These are phyloP conservation scores for Bothrops jararaca DNA, from an alignment of 2,113 vertebrate genomes.

Conservation along the genomic window DNA sequence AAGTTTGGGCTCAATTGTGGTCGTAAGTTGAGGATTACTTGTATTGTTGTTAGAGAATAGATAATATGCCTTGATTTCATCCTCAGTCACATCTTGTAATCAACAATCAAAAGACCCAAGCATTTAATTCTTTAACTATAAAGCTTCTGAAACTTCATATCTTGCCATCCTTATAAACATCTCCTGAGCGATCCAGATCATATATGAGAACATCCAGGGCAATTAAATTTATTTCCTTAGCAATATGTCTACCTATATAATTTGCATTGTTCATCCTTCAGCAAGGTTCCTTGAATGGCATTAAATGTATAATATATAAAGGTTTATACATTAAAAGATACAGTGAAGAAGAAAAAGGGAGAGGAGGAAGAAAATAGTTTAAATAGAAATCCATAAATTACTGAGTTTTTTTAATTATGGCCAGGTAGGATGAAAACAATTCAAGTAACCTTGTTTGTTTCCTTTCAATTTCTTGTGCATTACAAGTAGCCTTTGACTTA, in stretches of 20 bases:
- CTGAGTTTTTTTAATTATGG: background rate
- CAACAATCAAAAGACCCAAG: background rate
- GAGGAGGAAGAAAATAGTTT: background rate
- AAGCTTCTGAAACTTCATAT: background rate
- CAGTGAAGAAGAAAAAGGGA: background rate
- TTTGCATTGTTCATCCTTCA: background rate
- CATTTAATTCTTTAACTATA: background rate
- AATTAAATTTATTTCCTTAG: background rate
- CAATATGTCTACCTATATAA: background rate
- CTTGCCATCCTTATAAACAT: background rate
- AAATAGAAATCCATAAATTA: background rate
- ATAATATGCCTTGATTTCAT: background rate
- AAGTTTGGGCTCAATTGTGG: background rate
- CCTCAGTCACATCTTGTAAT: no score
- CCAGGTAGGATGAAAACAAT: background rate
- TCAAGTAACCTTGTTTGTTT: background rate
- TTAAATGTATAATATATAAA: no score
- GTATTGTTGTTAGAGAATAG: background rate
- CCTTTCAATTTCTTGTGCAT: background rate
- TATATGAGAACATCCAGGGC: background rate
- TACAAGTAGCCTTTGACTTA: background rate
- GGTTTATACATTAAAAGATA: background rate
- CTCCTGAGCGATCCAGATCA: background rate
- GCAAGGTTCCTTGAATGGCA: background rate
- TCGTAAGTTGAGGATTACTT: background rate